phyloP scores from a whole-genome alignment of 2,113 vertebrate species.

The Picathartes gymnocephalus region DNA sequence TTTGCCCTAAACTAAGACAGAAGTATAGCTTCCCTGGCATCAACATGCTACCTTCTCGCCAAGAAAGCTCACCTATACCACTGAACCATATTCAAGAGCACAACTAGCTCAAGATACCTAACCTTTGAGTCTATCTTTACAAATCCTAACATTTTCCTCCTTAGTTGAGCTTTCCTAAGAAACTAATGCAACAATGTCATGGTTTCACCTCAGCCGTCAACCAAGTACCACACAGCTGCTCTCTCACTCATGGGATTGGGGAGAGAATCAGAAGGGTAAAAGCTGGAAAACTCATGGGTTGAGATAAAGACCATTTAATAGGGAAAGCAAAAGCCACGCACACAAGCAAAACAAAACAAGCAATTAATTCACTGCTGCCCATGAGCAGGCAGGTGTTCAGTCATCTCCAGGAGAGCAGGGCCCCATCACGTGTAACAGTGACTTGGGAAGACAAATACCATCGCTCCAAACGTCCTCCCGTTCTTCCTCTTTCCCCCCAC shows the following conservation, averaged over 20 bases:
- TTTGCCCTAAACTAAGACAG: too few species aligned
- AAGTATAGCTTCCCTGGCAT: background rate
- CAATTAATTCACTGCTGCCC: background rate
- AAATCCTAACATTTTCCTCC: background rate
- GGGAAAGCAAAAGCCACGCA: background rate
- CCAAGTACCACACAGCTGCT: background rate
- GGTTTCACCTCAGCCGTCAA: background rate
- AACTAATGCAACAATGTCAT: background rate
- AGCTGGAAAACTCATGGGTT: background rate
- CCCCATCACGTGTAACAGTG: background rate
- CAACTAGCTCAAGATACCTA: background rate
- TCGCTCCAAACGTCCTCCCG: background rate
- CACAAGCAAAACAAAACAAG: background rate
- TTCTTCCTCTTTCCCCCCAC: background rate
- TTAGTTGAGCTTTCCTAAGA: background rate
- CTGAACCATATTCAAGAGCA: background rate
- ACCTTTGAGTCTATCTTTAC: background rate
- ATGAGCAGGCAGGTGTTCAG: background rate
- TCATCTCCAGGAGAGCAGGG: background rate
- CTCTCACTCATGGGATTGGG: background rate
- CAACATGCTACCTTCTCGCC: background rate
- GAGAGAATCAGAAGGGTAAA: background rate
- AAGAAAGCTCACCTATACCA: background rate
- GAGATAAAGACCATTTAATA: background rate
- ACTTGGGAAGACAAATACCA: background rate